These are phyloP conservation scores for Eretmochelys imbricata DNA, from an alignment of 2,113 vertebrate species.

Conservation along the genomic window DNA sequence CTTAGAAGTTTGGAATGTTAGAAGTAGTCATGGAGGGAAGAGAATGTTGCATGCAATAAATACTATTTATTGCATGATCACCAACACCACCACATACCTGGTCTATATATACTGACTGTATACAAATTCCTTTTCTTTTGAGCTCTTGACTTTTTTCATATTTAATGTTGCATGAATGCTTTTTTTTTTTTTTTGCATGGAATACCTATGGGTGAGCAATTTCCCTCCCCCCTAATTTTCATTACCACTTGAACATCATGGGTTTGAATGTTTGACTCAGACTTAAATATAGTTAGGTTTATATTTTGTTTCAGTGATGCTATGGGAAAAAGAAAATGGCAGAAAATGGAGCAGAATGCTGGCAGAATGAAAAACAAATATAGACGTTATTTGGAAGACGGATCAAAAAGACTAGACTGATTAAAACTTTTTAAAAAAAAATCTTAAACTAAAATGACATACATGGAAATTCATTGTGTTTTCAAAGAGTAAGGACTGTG, in stretches of 20 bases:
- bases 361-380: neutral
- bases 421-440: neutral
- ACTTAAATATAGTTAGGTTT: neutral
- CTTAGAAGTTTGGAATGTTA: no score
- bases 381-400: neutral
- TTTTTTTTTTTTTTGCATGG: neutral
- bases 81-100: no score
- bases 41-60: no score
- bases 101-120: neutral
- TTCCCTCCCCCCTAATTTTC: neutral
- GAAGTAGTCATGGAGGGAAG: no score
- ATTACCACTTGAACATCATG: no score
- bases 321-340: neutral
- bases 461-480: no score
- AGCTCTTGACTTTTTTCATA: no score
- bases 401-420: neutral
- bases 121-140: neutral
- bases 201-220: rapidly evolving
- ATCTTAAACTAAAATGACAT: neutral
- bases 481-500: neutral
- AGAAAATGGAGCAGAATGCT: neutral
- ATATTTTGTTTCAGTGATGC: neutral
- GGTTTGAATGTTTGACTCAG: no score
- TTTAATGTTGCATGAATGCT: neutral
- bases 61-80: no score